These are phyloP conservation scores for Limosa lapponica DNA, from an alignment of 2,797 vertebrate species.

Conservation along the genomic window DNA sequence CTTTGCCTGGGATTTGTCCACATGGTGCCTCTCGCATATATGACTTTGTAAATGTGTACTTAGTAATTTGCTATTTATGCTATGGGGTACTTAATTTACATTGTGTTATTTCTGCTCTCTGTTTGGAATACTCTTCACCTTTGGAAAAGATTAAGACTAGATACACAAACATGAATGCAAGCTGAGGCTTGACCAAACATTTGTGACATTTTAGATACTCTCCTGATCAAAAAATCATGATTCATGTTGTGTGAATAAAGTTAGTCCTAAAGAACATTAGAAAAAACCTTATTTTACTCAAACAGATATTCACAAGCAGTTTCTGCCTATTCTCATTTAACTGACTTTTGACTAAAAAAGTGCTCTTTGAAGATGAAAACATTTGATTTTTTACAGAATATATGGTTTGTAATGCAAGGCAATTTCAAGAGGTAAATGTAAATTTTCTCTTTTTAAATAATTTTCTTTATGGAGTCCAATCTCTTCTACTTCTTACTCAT, in stretches of 20 bases:
- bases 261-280: not conserved
- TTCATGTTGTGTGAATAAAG: not conserved
- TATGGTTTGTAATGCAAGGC: not conserved
- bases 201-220: not conserved
- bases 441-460: not conserved
- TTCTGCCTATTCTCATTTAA: not conserved
- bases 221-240: not conserved
- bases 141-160: not conserved
- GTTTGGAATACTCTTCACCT: not conserved
- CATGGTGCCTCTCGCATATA: not conserved
- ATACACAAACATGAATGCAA: not conserved
- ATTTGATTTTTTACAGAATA: not conserved
- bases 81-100: not conserved
- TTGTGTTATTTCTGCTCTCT: not conserved
- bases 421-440: not conserved
- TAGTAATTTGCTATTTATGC: not conserved
- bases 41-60: not conserved
- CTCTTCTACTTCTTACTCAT: not conserved
- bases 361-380: not conserved
- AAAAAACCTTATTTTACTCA: not conserved
- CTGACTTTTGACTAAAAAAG: not conserved
- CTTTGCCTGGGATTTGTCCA: not conserved
- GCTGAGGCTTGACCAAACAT: not conserved
- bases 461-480: not conserved
- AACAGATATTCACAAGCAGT: not conserved